These are phyloP conservation scores for Dendrophyllia cribrosa DNA, from an alignment of 64 coral and sea anemone genomes.

Conservation along the genomic window DNA sequence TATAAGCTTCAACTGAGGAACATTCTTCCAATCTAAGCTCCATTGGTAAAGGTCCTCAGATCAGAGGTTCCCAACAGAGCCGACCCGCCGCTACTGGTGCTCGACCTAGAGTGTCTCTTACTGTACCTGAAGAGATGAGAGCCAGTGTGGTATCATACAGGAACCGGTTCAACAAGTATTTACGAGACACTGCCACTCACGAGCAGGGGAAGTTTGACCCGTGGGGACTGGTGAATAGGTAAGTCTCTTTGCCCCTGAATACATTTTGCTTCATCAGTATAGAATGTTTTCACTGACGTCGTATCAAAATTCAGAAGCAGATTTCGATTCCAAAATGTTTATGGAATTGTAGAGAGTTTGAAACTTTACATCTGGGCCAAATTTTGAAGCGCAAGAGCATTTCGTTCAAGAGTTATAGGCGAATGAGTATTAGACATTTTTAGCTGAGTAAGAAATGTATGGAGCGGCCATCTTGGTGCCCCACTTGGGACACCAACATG, in stretches of 20 bases:
- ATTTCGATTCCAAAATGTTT: too few species aligned
- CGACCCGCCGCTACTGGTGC: not conserved
- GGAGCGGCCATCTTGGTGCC: too few species aligned
- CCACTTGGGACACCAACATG: too few species aligned
- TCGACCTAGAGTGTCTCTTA: slow-evolving; percentile 50
- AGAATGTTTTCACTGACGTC: too few species aligned
- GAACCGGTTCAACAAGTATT: slow-evolving; percentile 74
- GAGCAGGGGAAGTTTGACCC: slow-evolving; percentile 90
- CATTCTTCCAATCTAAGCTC: not conserved
- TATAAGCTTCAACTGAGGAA: not conserved
- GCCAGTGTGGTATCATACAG: slow-evolving; percentile 82
- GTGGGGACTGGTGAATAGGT: slow-evolving; percentile 94
- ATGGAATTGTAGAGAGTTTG: too few species aligned
- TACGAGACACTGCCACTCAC: slow-evolving; percentile 81
- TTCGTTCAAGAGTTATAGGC: too few species aligned
- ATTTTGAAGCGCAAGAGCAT: too few species aligned
- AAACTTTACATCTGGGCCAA: too few species aligned
- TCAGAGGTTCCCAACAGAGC: not conserved
- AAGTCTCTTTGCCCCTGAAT: not conserved
- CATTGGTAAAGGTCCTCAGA: not conserved
- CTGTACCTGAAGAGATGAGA: slow-evolving; percentile 80
- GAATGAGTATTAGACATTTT: too few species aligned
- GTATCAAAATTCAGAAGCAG: too few species aligned
- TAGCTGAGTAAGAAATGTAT: too few species aligned
- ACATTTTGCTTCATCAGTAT: not conserved